Evolutionary conservation across 2,888 invertebrate genomes (phyloP), one percentile per base, ranked within the genome.

Genomic region (Campoplex nolae): DNA sequence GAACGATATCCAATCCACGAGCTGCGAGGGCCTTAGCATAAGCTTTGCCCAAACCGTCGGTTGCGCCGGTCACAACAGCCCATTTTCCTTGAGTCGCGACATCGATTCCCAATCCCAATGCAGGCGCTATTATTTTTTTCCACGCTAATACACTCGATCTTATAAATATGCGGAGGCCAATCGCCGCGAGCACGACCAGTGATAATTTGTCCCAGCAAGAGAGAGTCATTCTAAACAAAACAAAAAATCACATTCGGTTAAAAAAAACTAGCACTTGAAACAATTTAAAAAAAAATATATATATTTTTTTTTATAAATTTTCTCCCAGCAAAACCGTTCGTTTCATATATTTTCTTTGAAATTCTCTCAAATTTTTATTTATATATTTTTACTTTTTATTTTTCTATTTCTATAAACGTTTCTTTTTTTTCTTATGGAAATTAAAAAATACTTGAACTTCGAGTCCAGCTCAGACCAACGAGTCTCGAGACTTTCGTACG

Each of bases 1-100:
- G 95, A 32, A 98, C 96, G 62, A 98, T 95, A 92, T 97, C 97
- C 88, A 98, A 94, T 78, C 98, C 98, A 85, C 96, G 96, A 78
- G 96, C 95, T 0, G 98, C 98, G 89, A 98, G 94, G 93, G 96
- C 96, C 93, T 96, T 96, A 0, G 97, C 98, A 92, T 97, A 98
- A 32, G 98, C 97, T 94, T 98, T 98, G 88, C 98, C 98, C 88
- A 98, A 97, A 4, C 98, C 98, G 95, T 98, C 98, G 0, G 98
- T 98, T 18, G 97, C 96, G 16, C 98, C 98, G 23, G 98, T 98
- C 18, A 98, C 95, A 91, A 98, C 98, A 0, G 94, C 94, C 94
- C 94, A 94, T 89, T 88, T 92, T 42, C 94, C 94, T 71, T 94
- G 94, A 0, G 90, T 89, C 3, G 89, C 88, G 0, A 93, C 87